These are phyloP conservation scores for Sinonovacula constricta DNA, from an alignment of 1,140 invertebrate genomes.

Conservation along the genomic window DNA sequence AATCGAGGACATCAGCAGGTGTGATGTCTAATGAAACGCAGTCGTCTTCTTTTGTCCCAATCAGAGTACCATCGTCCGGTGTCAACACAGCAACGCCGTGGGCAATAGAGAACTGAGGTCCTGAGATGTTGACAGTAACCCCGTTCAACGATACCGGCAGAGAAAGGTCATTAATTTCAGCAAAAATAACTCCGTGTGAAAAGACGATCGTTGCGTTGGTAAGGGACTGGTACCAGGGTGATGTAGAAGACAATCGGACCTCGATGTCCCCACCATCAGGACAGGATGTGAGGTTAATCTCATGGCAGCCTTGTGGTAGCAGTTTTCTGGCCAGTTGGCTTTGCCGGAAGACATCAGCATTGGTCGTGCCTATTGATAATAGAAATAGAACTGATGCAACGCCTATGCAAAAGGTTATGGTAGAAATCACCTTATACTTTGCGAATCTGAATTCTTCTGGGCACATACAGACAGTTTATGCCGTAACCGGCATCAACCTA, in stretches of 20 bases:
- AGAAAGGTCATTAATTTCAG: conserved; percentile 22
- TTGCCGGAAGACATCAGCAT: no score
- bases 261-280: conserved; percentile 4
- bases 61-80: neutral
- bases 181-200: conserved; percentile 31
- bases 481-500: no score
- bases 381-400: no score
- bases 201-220: conserved; percentile 9
- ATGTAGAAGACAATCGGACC: conserved; percentile 30
- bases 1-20: conserved; percentile 15
- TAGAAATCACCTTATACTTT: no score
- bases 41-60: neutral
- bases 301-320: conserved; percentile 24
- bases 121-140: neutral
- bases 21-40: conserved; percentile 14
- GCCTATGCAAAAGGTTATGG: no score
- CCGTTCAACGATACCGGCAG: conserved; percentile 29
- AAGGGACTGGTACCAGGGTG: conserved; percentile 14
- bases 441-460: no score
- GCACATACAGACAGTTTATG: no score
- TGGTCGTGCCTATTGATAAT: no score
- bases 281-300: conserved; percentile 20
- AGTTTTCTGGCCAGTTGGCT: no score
- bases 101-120: neutral
- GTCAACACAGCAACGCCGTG: neutral